Base-by-base conservation (phyloP, 2,113 vertebrate genomes). In the Chlamydotis undulata region DNA sequence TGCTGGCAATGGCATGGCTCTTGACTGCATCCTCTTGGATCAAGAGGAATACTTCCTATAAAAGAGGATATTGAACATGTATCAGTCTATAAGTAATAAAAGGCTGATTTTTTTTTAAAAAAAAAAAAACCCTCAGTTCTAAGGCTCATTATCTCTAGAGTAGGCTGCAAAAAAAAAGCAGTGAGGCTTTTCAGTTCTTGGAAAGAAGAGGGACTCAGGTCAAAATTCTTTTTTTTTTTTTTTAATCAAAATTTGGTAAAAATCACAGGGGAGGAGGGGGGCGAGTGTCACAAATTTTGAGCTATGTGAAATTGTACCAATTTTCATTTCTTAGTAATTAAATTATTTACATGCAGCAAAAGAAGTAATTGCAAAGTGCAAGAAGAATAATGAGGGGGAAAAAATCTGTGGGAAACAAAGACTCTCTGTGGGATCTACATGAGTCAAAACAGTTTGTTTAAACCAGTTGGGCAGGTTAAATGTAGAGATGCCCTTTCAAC, bases 381-480 rank as follows among this genome's bases (percentile, higher is more conserved):
- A 75, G 61, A 81, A 69, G 57, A 64, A 83, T 91, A 90, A 70
- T 11, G 24, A 77, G 35, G 2, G 1, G 1, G 1, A 7, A 47
- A 47, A n/a, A 13, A 43, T 21, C 17, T 19, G 9, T 65, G 61
- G 50, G 12, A 63, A 63, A 97, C 80, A 97, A 97, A 94, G 75
- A 37, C 35, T 50, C 94, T 94, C 94, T 97, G 96, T 96, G 50
- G 11, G 4, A 49, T 57, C 24, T 68, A 31, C 25, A 60, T 56
- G 17, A 87, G 37, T 5, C 29, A 86, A 92, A 73, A 76, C n/a
- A 60, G 17, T 77, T 76, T 33, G 15, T 64, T 56, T 78, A 95
- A 97, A 94, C 96, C 91, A 90, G 94, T 89, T 82, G 37, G 18
- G 39, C 90, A 89, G 57, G 94, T 87, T 78, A 88, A 85, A 91